Base-by-base conservation (phyloP, 2,888 invertebrate species). In the Vesta saturnalis region DNA sequence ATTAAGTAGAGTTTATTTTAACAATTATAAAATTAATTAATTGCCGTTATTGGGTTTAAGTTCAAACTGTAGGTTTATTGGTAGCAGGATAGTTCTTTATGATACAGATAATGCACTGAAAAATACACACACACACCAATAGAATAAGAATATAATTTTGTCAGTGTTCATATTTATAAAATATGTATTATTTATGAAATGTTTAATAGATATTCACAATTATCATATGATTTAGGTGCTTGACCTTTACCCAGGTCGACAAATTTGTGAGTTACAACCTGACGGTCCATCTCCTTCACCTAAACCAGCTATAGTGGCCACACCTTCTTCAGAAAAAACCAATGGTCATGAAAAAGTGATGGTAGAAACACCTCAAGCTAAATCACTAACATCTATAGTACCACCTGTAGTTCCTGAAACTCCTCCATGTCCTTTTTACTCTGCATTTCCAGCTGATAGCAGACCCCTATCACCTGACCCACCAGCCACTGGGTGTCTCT, bases 171-270 rank as follows among this genome's bases (percentile, higher is more conserved):
- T n/a, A n/a, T n/a, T n/a, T n/a, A n/a, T n/a, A n/a, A n/a, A n/a
- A n/a, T n/a, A n/a, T n/a, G 30, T 30, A 30, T 30, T 30, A 6
- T 30, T 30, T 30, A 30, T 6, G 30, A n/a, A n/a, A n/a, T n/a
- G n/a, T n/a, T n/a, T n/a, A n/a, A n/a, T n/a, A 6, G 30, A 10
- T 6, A 30, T 30, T 6, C 10, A 49, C 46, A 6, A 5, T 15
- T 4, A 10, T 5, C n/a, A 16, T 3, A 18, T 18, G 14, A 16
- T 74, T 35, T 55, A 80, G 80, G 81, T 82, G 1, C 83, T 98
- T 72, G 98, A 98, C 84, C 85, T 98, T 67, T 98, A 98, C 84
- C 94, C 94, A 0, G n/a, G n/a, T n/a, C 91, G 92, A 76, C 88
- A 93, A 71, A 87, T 87, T 60, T 87, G 90, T 73, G 84, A 85